Evolutionary conservation across 2,113 vertebrate species (phyloP).

Genomic region (Pygoscelis antarcticus): DNA sequence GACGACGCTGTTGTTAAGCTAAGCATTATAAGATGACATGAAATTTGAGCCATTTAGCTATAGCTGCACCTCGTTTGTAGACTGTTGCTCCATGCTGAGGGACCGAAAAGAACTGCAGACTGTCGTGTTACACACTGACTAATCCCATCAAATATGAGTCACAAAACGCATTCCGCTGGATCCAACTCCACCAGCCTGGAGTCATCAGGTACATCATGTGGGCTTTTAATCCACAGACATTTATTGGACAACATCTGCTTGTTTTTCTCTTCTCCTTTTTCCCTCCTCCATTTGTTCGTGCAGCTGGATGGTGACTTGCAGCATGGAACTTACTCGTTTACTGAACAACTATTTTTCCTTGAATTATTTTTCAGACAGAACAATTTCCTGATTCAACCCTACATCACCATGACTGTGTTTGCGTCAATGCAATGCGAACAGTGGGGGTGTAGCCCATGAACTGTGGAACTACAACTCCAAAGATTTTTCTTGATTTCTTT

Average conservation of each 20-base stretch:
- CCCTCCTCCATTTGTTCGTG: background rate
- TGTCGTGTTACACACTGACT: accelerated
- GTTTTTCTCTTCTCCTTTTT: background rate
- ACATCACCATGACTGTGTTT: background rate
- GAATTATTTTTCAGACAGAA: background rate
- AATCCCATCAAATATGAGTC: background rate
- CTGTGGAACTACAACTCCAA: background rate
- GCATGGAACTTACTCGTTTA: background rate
- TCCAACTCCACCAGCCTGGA: background rate
- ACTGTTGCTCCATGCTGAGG: background rate
- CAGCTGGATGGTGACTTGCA: background rate
- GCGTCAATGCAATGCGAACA: background rate
- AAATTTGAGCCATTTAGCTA: background rate
- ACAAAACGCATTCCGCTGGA: background rate
- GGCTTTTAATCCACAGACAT: background rate
- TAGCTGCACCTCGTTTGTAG: background rate
- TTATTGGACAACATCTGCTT: too few species aligned
- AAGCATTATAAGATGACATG: background rate
- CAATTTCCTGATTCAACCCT: background rate
- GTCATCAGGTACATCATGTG: background rate
- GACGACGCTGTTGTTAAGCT: too few species aligned
- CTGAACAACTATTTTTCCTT: background rate
- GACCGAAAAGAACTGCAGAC: too few species aligned
- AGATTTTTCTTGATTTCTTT: background rate
- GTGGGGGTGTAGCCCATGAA: background rate